Evolutionary conservation across 2,797 vertebrate species (phyloP), one percentile per base, ranked within the genome.

Genomic region (Siniperca obscura): DNA sequence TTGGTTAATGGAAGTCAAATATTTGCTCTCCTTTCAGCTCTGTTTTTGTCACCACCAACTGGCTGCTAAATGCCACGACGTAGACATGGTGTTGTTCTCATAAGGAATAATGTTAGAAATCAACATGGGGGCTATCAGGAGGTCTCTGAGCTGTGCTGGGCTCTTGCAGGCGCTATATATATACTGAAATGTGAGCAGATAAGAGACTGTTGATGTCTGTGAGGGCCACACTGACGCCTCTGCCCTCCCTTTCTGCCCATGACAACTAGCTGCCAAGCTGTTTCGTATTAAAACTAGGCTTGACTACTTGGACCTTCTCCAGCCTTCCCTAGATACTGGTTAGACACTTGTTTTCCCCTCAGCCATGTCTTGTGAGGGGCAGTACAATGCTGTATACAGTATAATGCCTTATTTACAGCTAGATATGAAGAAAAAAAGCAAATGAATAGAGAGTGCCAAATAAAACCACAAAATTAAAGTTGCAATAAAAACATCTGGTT

Each of bases 121-220:
- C 71, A 82, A 66, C 74, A 81, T 76, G 64, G 79, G 69, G 50
- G 70, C 68, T 70, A 73, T 80, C 60, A 38, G 10, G 52, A 67
- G 76, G 17, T 67, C 50, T 80, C 62, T 76, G 78, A 85, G 76
- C 76, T 69, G 72, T 76, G 69, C 68, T 84, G 70, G 67, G 55
- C 79, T 83, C 80, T 89, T 74, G 85, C 86, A 89, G 78, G 76
- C 73, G 87, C 93, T 96, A 95, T 93, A 95, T 95, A 93, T 94
- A 95, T 87, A 73, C 90, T 93, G 95, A 95, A 94, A 95, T 95
- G 90, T 95, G 90, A 95, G 94, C 85, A 91, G 93, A 94, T 93
- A 93, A 93, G 89, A 92, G 83, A 83, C 76, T 73, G 82, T 81
- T 83, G 86, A 91, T 80, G 84, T 80, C 87, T 82, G 74, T 83